Conservation (phyloP, 2,888 invertebrate species). For the Esperia sulphurella region DNA sequence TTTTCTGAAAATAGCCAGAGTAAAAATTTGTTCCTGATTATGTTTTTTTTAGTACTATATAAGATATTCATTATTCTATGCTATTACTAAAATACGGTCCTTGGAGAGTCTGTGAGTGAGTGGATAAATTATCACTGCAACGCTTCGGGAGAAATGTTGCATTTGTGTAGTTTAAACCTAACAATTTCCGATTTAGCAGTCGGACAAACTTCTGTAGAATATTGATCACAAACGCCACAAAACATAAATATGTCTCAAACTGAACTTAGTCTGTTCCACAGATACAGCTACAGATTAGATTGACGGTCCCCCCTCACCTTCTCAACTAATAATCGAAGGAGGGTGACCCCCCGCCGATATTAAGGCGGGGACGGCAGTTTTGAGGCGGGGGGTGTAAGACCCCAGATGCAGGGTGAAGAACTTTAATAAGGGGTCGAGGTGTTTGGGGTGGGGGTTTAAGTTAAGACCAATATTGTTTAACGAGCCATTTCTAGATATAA, state of each 20-base stretch:
- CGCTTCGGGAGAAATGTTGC: too few relatives aligned
- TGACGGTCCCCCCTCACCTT: constrained; percentile 20
- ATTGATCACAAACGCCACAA: too few relatives aligned
- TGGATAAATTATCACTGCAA: too few relatives aligned
- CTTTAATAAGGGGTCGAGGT: constrained; percentile 32
- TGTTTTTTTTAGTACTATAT: too few relatives aligned
- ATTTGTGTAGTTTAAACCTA: too few relatives aligned
- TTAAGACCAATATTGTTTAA: constrained; percentile 25
- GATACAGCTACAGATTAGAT: constrained; percentile 21
- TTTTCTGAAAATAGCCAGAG: too few relatives aligned
- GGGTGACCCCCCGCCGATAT: constrained; percentile 22
- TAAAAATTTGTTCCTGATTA: too few relatives aligned
- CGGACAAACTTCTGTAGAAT: background rate
- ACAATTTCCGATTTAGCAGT: background rate
- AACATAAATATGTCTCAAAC: constrained; percentile 3
- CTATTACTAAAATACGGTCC: too few relatives aligned
- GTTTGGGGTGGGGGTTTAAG: constrained; percentile 12
- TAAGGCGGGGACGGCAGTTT: constrained; percentile 31
- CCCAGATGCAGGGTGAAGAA: constrained; percentile 25
- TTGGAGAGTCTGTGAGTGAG: too few relatives aligned
- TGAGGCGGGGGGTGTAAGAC: constrained; percentile 21
- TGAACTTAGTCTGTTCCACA: constrained; percentile 1
- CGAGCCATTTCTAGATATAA: constrained; percentile 5
- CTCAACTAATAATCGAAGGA: constrained; percentile 31
- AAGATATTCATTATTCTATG: too few relatives aligned